Conservation (phyloP, 2,797 vertebrate genomes). For the Pseudocheirus occidentalis region DNA sequence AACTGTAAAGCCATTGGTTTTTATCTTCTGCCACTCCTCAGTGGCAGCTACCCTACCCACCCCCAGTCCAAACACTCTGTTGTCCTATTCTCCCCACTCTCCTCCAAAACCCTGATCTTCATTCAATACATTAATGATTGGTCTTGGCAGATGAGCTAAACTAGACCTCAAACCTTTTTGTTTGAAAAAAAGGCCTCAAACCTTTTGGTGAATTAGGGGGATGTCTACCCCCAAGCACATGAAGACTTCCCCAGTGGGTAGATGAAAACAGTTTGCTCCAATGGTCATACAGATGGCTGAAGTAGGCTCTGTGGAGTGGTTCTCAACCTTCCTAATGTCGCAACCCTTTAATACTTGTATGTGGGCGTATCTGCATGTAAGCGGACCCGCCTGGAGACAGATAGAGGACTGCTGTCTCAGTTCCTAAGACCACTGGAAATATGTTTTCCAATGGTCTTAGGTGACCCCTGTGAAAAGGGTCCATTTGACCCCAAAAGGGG, state of each 20-base stretch:
- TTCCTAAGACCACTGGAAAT: too few relatives aligned
- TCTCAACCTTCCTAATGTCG: too few relatives aligned
- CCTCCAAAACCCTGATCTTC: not conserved
- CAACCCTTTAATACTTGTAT: too few relatives aligned
- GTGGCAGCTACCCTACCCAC: not conserved
- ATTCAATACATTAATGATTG: not conserved
- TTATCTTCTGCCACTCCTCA: not conserved
- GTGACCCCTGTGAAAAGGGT: too few relatives aligned
- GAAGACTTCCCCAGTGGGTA: not conserved
- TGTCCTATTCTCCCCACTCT: not conserved
- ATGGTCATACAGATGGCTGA: not conserved
- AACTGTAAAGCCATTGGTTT: not conserved
- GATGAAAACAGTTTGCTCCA: not conserved
- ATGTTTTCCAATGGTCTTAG: too few relatives aligned
- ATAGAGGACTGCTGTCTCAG: too few relatives aligned
- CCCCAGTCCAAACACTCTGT: not conserved
- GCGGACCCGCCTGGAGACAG: too few relatives aligned
- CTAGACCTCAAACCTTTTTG: too few relatives aligned
- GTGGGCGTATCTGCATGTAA: too few relatives aligned
- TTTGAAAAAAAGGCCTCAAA: too few relatives aligned
- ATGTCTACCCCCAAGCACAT: not conserved
- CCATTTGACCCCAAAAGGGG: too few relatives aligned
- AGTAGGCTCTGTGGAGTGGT: not conserved
- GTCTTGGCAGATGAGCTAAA: not conserved
- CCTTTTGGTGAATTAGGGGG: not conserved